phyloP scores from a whole-genome alignment of 2,113 vertebrate species.

The pig (Sus scrofa) region DNA sequence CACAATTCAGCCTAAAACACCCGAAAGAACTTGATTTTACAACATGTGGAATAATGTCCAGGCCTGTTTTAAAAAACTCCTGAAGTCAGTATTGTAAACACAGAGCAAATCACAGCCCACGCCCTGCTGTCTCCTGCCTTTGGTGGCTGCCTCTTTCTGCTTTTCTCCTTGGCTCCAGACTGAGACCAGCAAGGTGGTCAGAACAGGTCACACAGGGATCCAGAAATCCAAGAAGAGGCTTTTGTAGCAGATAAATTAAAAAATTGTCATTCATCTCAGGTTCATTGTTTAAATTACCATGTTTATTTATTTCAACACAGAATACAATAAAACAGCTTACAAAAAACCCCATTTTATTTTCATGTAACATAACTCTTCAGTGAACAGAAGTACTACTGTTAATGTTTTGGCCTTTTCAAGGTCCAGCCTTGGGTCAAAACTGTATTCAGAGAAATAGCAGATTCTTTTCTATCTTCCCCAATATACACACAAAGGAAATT shows the following conservation, averaged over 20 bases:
- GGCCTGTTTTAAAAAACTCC: neutral
- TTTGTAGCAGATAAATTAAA: conserved; percentile 65
- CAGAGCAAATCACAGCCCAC: neutral
- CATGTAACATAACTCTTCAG: conserved; percentile 83
- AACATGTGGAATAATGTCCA: neutral
- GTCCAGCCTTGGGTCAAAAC: conserved; percentile 90
- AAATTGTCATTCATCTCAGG: conserved; percentile 60
- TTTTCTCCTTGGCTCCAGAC: neutral
- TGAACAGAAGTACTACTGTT: conserved; percentile 84
- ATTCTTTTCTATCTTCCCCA: conserved; percentile 72
- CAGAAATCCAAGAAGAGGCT: conserved; percentile 59
- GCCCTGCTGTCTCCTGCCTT: neutral
- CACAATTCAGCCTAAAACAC: neutral
- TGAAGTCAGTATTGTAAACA: neutral
- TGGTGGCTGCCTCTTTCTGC: neutral
- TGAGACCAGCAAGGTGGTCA: neutral
- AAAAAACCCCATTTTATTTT: conserved; percentile 72
- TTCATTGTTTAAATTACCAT: conserved; percentile 78
- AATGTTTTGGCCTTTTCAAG: conserved; percentile 87
- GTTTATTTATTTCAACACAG: conserved; percentile 81
- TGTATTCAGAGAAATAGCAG: conserved; percentile 81
- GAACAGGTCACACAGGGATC: conserved; percentile 31
- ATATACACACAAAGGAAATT: conserved; percentile 52
- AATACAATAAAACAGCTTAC: conserved; percentile 77
- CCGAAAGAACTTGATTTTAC: conserved; percentile 6